These are phyloP conservation scores for Aythya baeri DNA, from an alignment of 2,113 vertebrate genomes.

Conservation along the genomic window DNA sequence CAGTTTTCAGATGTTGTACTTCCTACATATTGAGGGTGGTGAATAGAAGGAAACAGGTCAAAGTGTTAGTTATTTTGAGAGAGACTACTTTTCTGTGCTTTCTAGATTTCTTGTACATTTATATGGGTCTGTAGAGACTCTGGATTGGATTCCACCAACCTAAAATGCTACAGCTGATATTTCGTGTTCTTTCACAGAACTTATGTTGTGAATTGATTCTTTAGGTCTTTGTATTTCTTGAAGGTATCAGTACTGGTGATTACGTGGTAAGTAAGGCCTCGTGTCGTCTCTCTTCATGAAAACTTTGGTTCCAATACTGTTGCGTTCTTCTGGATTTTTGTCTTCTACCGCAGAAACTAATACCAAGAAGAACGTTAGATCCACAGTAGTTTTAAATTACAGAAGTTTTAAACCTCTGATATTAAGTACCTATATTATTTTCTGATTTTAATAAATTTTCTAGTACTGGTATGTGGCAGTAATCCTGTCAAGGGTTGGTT, in stretches of 20 bases:
- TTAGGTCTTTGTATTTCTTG: background rate
- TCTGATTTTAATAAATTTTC: background rate
- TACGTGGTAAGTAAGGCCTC: background rate
- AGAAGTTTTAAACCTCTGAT: background rate
- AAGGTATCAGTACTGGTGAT: rapidly evolving
- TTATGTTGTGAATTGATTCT: background rate
- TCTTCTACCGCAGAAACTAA: background rate
- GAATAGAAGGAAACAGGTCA: background rate
- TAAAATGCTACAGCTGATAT: background rate
- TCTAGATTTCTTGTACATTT: background rate
- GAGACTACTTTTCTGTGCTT: background rate
- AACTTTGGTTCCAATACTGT: background rate
- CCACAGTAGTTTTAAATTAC: background rate
- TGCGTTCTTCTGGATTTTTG: background rate
- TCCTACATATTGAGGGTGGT: background rate
- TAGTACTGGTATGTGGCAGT: background rate
- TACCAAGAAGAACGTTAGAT: background rate
- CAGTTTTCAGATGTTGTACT: background rate
- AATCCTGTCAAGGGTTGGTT: background rate
- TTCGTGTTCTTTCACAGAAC: background rate
- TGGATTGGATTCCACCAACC: background rate
- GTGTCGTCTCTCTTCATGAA: background rate
- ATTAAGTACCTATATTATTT: background rate
- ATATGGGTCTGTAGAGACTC: background rate
- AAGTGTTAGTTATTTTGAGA: background rate